phyloP scores from a whole-genome alignment of 2,888 invertebrate genomes.

The Pseudolycoriella hygida region DNA sequence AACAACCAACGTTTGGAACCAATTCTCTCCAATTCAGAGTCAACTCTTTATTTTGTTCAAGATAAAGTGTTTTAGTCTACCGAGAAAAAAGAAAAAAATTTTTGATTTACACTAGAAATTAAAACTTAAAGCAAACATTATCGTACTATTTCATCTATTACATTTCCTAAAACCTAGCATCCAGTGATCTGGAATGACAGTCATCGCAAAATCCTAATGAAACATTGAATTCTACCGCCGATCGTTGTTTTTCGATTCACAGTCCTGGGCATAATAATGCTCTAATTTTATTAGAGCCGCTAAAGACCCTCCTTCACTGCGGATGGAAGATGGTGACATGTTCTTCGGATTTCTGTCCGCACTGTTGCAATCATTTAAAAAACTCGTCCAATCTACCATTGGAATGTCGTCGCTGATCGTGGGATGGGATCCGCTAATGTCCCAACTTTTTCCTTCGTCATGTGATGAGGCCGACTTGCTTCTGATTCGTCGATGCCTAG shows the following conservation, averaged over 20 bases:
- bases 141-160: no score
- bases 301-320: not conserved
- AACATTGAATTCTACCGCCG: constrained; percentile 17
- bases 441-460: no score
- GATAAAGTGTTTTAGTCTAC: no score
- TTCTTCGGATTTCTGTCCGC: not conserved
- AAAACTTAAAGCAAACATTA: not conserved
- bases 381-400: constrained; percentile 13
- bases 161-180: constrained; percentile 16
- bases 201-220: constrained; percentile 38
- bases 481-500: not conserved
- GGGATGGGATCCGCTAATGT: not conserved
- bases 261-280: constrained; percentile 15
- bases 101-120: not conserved
- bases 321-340: no score
- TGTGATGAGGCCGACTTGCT: not conserved
- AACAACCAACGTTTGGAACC: no score
- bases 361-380: constrained; percentile 6
- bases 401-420: not conserved
- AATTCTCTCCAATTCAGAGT: no score
- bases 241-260: constrained; percentile 6
- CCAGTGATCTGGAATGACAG: constrained; percentile 32
- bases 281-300: constrained; percentile 9
- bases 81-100: not conserved
- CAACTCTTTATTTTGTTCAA: no score